These are phyloP conservation scores for Psephotus haematonotus DNA, from an alignment of 2,113 vertebrate genomes.

Conservation along the genomic window DNA sequence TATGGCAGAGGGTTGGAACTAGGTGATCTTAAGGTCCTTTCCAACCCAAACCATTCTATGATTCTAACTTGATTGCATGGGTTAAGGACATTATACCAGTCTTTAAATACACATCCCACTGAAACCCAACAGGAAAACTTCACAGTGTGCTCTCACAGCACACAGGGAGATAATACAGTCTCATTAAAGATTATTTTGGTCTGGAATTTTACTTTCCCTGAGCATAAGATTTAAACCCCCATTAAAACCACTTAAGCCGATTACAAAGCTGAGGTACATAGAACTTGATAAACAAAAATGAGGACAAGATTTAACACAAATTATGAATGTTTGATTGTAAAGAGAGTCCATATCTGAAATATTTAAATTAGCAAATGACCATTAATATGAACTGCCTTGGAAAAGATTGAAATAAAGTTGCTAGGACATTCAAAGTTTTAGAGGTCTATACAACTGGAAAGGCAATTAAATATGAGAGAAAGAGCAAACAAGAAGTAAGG, in stretches of 20 bases:
- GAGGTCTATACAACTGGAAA: background rate
- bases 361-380: background rate
- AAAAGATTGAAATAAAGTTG: background rate
- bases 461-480: background rate
- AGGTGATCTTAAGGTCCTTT: background rate
- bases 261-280: background rate
- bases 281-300: background rate
- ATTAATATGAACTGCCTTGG: background rate
- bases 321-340: background rate
- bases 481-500: background rate
- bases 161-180: background rate
- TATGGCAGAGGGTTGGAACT: background rate
- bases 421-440: background rate
- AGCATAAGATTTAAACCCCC: background rate
- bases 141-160: rapidly evolving
- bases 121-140: background rate
- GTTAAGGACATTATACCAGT: background rate
- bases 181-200: background rate
- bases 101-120: background rate
- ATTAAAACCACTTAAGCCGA: background rate
- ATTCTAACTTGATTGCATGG: background rate
- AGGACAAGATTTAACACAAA: background rate
- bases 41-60: background rate
- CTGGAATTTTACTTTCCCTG: background rate
- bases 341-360: background rate